Percentiles rank a stretch among this genome's conserved stretches.
These are phyloP conservation scores for Myrmophylax atrothorax DNA, from an alignment of 2,113 vertebrate species.

Conservation along the genomic window DNA sequence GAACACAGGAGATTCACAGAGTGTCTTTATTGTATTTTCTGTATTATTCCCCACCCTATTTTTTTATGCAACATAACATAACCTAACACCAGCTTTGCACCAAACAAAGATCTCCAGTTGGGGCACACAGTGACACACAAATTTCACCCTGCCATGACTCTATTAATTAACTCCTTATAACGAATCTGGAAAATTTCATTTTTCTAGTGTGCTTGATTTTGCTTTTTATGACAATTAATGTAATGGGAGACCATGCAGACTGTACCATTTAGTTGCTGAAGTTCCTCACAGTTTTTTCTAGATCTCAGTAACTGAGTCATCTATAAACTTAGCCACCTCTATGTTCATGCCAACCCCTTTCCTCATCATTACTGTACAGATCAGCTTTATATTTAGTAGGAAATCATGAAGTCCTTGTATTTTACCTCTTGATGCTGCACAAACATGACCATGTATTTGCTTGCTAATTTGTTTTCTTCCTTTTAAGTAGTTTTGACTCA, in stretches of 20 bases:
- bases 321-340: not conserved
- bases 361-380: not conserved
- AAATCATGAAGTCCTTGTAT: not conserved
- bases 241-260: not conserved
- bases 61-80: not conserved
- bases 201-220: not conserved
- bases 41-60: not conserved
- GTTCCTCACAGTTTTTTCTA: not conserved
- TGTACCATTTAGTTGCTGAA: not conserved
- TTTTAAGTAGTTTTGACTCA: not conserved
- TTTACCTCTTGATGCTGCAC: not conserved
- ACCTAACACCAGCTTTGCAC: not conserved
- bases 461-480: not conserved
- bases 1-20: not conserved
- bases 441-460: not conserved
- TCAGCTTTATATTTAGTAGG: not conserved
- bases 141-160: not conserved
- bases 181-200: not conserved
- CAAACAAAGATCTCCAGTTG: not conserved
- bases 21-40: not conserved
- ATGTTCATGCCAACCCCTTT: not conserved
- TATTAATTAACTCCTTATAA: not conserved
- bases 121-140: not conserved
- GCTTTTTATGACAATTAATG: not conserved
- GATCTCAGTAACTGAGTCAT: not conserved